Conservation (phyloP, 2,113 vertebrate species). For the Nannospalax galili region DNA sequence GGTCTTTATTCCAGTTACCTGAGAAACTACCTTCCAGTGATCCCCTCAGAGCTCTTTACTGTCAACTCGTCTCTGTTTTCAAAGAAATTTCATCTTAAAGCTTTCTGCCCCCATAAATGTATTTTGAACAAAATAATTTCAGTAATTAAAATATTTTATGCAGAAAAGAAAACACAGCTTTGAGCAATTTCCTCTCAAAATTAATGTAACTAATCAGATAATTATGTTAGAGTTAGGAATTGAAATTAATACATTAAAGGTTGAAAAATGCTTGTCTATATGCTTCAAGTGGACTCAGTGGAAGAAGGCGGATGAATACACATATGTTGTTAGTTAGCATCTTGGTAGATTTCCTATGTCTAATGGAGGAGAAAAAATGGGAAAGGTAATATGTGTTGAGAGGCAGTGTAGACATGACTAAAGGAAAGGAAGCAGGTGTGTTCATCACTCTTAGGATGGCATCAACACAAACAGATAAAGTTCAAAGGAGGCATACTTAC, state of each 20-base stretch:
- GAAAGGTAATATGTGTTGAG: not conserved
- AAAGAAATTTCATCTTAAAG: not conserved
- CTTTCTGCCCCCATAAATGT: not conserved
- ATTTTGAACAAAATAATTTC: conserved; percentile 31
- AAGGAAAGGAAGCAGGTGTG: not conserved
- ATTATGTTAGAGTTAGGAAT: not conserved
- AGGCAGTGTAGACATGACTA: not conserved
- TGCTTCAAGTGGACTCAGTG: not conserved
- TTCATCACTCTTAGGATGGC: not conserved
- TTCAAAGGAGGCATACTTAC: not conserved
- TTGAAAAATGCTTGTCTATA: not conserved
- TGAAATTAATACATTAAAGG: not conserved
- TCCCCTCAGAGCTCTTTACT: not conserved
- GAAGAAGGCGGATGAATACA: not conserved
- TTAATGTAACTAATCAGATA: not conserved
- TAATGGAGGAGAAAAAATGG: not conserved
- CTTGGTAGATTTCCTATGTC: not conserved
- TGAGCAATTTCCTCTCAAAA: not conserved
- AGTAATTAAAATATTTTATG: conserved; percentile 2
- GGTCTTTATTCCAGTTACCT: not conserved
- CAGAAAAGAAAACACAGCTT: not conserved
- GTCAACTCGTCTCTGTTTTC: not conserved
- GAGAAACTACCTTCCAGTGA: not conserved
- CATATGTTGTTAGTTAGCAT: not conserved
- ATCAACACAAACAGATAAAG: not conserved